A percentile compares a stretch with the other conserved stretches of the same genome.
These are phyloP conservation scores for Lipotes vexillifer DNA, from an alignment of 2,113 vertebrate species.

Conservation along the genomic window DNA sequence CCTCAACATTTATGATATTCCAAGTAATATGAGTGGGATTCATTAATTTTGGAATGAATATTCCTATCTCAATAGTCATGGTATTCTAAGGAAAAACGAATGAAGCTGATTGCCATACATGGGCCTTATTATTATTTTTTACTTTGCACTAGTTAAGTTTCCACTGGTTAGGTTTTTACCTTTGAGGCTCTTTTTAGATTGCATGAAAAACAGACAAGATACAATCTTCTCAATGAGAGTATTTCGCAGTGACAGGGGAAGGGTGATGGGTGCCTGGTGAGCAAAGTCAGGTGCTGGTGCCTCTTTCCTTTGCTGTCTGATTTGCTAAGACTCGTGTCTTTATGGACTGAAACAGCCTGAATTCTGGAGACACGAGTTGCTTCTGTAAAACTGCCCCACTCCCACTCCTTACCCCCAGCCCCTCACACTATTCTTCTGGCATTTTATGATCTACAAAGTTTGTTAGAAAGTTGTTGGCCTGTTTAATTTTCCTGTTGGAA, in stretches of 20 bases:
- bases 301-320: neutral
- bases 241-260: neutral
- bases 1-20: neutral
- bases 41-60: neutral
- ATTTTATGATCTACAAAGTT: neutral
- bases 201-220: neutral
- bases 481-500: neutral
- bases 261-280: neutral
- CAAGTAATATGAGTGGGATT: neutral
- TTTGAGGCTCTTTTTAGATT: neutral
- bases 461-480: neutral
- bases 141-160: neutral
- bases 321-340: neutral
- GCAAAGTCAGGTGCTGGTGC: neutral
- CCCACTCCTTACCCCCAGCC: rapidly evolving
- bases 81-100: neutral
- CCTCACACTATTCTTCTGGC: neutral
- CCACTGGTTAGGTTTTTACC: neutral
- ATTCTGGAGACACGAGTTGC: neutral
- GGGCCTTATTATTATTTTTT: neutral
- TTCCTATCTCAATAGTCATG: neutral
- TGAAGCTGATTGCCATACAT: neutral
- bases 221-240: neutral
- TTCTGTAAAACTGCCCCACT: too few relatives aligned
- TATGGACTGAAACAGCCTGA: neutral